A percentile compares a stretch with the other conserved stretches of the same genome.
Conservation (phyloP, 2,888 invertebrate genomes). For the Dicyrtomina minuta region DNA sequence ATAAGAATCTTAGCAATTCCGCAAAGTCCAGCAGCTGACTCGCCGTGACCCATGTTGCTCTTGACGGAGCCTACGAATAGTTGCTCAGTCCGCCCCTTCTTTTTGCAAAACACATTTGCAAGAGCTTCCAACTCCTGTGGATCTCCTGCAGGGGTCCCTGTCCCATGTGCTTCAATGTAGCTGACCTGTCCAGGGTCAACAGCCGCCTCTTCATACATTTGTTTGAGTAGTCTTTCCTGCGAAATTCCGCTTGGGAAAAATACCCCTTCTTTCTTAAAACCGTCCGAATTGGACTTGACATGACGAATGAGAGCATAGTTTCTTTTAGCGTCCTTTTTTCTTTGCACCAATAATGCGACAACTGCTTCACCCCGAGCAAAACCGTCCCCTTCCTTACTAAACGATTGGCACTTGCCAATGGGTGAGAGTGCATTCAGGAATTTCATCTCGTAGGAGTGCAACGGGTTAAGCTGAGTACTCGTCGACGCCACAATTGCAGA, state of each 20-base stretch:
- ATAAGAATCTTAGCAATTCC: conserved; percentile 60
- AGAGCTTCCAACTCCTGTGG: conserved; percentile 62
- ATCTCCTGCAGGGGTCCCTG: no score
- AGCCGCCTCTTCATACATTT: conserved; percentile 59
- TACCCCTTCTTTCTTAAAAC: conserved; percentile 57
- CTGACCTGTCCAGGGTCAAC: conserved; percentile 59
- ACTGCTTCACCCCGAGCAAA: conserved; percentile 59
- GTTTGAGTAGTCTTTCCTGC: no score
- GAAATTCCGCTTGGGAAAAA: conserved; percentile 55
- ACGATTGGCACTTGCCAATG: conserved; percentile 66
- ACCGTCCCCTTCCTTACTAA: conserved; percentile 64
- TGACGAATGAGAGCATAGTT: conserved; percentile 59
- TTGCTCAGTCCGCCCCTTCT: conserved; percentile 55
- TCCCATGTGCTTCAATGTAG: conserved; percentile 64
- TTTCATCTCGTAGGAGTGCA: conserved; percentile 65
- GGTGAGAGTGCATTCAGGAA: conserved; percentile 65
- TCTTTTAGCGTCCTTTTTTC: conserved; percentile 55
- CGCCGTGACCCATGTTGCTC: conserved; percentile 64
- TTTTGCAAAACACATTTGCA: conserved; percentile 58
- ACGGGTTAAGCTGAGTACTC: conserved; percentile 63
- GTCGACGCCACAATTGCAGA: conserved; percentile 64
- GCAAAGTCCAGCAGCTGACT: conserved; percentile 57
- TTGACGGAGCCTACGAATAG: conserved; percentile 62
- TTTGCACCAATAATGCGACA: conserved; percentile 57
- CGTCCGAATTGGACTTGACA: conserved; percentile 62